Percentiles rank a stretch among this genome's conserved stretches.
Evolutionary conservation across 2,888 invertebrate species (phyloP).

Genomic region (Timema podura): DNA sequence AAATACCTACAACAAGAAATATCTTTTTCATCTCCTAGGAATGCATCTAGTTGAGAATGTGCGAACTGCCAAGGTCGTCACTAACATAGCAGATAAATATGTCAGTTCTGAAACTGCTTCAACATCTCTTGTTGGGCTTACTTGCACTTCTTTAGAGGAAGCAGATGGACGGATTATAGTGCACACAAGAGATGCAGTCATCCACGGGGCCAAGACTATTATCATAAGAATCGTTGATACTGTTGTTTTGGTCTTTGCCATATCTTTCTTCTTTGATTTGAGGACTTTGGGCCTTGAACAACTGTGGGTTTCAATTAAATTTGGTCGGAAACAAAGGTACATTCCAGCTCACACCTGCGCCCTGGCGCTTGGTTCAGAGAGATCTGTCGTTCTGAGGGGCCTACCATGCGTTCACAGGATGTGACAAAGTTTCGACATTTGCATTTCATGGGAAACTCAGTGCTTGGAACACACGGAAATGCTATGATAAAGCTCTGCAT

Average conservation of each 20-base stretch:
- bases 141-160: too few relatives aligned
- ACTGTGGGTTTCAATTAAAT: too few relatives aligned
- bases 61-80: not conserved
- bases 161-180: too few relatives aligned
- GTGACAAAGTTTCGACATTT: conserved; percentile 18
- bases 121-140: too few relatives aligned
- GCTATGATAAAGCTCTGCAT: not conserved
- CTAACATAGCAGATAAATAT: too few relatives aligned
- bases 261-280: too few relatives aligned
- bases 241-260: too few relatives aligned
- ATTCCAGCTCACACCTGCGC: conserved; percentile 18
- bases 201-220: too few relatives aligned
- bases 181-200: too few relatives aligned
- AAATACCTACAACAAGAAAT: not conserved
- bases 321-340: conserved; percentile 9
- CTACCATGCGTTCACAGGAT: conserved; percentile 17
- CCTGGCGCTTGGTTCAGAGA: not conserved
- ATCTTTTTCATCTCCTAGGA: not conserved
- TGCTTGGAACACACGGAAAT: not conserved
- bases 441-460: conserved; percentile 3
- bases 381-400: not conserved
- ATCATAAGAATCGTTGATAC: too few relatives aligned
- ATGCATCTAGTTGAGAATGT: not conserved
- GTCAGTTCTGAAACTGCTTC: too few relatives aligned
- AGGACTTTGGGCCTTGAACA: too few relatives aligned